phyloP scores from a whole-genome alignment of 2,113 vertebrate genomes.

The Platysternon megacephalum region DNA sequence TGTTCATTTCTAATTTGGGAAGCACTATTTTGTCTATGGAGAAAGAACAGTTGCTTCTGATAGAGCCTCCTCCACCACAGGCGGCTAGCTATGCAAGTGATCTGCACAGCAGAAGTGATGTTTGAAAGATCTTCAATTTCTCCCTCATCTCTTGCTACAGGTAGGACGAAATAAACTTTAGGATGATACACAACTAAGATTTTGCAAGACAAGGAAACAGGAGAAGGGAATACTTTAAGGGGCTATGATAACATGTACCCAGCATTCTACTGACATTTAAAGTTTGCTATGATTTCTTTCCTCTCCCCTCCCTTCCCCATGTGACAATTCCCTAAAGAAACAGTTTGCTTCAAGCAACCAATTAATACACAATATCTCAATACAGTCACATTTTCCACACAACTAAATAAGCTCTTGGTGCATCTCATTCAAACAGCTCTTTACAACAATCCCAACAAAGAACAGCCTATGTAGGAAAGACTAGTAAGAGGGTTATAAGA shows the following conservation, averaged over 20 bases:
- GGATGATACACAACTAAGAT: background rate
- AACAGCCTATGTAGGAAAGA: background rate
- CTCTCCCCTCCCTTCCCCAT: background rate
- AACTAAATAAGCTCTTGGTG: background rate
- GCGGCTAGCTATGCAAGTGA: background rate
- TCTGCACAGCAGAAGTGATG: background rate
- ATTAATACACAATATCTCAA: background rate
- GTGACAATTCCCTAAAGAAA: background rate
- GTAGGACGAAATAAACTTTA: background rate
- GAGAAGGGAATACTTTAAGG: background rate
- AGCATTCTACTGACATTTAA: background rate
- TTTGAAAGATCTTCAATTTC: background rate
- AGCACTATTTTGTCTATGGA: background rate
- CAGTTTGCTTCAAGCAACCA: background rate
- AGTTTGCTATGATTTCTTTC: background rate
- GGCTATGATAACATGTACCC: background rate
- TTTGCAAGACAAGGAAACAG: background rate
- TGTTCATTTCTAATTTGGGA: background rate
- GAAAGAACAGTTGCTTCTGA: background rate
- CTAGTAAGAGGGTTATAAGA: background rate
- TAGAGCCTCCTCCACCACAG: too few relatives aligned
- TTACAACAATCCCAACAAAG: background rate
- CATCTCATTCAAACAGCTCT: background rate
- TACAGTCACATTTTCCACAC: background rate
- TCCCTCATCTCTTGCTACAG: background rate